Base-by-base conservation (phyloP, 2,797 vertebrate species). In the Sebastolobus altivelis region DNA sequence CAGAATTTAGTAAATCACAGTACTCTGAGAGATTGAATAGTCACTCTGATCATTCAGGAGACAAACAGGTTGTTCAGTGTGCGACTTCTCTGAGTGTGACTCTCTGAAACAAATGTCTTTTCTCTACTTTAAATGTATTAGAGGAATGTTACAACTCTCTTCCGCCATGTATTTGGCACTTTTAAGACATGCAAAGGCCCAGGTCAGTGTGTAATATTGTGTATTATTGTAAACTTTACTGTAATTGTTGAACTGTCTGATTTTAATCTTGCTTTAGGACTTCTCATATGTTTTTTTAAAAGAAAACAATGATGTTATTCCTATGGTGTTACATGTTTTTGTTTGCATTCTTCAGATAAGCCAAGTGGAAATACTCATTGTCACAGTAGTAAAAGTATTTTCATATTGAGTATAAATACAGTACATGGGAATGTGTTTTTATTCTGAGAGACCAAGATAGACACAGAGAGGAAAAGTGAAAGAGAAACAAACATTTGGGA, bases 351-450 rank as follows among this genome's bases (percentile, higher is more conserved):
- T 90, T 86, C 85, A 84, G 75, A 89, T 82, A 89, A 92, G 77
- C 84, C 83, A 89, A 94, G 88, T 94, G 91, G 87, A 94, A 94
- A 94, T 91, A 90, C 90, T 92, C 90, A 92, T 84, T 87, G 87
- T 94, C 88, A 87, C 82, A 83, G 92, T 93, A 94, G 92, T 95
- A 93, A 95, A 95, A 82, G 94, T 95, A 94, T 95, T 95, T 95
- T 95, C 93, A 94, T 95, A 94, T 89, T 93, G 93, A 93, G 90
- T 91, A 92, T 62, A 89, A 90, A 92, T 70, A 73, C 73, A 87
- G 60, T 43, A 70, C 4, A 27, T 79, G 79, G 60, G 71, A 60
- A 69, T 86, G 81, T 90, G 81, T 90, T 86, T 89, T 90, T 83
- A 79, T 85, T 83, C 43, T 76, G 9, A 49, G 33, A 75, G 18